Evolutionary conservation across 2,797 vertebrate genomes (phyloP).

Genomic region (Scleropages formosus): DNA sequence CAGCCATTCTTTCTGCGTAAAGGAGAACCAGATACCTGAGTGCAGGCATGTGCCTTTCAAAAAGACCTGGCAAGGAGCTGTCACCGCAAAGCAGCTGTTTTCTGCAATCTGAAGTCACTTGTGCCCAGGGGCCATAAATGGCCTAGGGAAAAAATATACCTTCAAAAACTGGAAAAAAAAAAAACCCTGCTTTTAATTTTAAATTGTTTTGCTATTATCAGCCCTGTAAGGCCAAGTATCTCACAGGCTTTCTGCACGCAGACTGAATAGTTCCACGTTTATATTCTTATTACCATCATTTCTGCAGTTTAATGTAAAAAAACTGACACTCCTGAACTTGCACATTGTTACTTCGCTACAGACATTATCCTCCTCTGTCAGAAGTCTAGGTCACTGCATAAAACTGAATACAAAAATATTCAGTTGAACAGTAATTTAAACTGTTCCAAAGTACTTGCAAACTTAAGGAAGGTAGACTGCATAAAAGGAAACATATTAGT

Average conservation of each 20-base stretch:
- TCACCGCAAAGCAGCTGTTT: background rate
- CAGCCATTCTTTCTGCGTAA: slow-evolving; percentile 12
- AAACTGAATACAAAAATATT: background rate
- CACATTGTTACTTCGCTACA: too few relatives aligned
- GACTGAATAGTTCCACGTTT: background rate
- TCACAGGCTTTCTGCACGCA: background rate
- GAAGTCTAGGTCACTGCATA: too few relatives aligned
- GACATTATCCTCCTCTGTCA: too few relatives aligned
- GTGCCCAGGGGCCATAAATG: background rate
- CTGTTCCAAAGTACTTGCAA: background rate
- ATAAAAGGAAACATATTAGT: slow-evolving; percentile 32
- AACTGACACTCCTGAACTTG: too few relatives aligned
- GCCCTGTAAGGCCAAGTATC: background rate
- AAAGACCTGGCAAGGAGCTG: slow-evolving; percentile 4
- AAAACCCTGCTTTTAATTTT: background rate
- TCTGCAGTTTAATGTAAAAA: too few relatives aligned
- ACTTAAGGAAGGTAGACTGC: slow-evolving; percentile 24
- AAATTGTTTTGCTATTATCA: background rate
- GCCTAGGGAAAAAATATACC: background rate
- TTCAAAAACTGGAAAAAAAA: background rate
- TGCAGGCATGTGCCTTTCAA: slow-evolving; percentile 20
- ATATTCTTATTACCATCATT: too few relatives aligned
- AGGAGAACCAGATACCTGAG: slow-evolving; percentile 32
- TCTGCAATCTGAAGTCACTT: slow-evolving; percentile 2
- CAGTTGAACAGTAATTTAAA: background rate